phyloP scores from a whole-genome alignment of 1,140 invertebrate genomes.

The Aplysia californica region DNA sequence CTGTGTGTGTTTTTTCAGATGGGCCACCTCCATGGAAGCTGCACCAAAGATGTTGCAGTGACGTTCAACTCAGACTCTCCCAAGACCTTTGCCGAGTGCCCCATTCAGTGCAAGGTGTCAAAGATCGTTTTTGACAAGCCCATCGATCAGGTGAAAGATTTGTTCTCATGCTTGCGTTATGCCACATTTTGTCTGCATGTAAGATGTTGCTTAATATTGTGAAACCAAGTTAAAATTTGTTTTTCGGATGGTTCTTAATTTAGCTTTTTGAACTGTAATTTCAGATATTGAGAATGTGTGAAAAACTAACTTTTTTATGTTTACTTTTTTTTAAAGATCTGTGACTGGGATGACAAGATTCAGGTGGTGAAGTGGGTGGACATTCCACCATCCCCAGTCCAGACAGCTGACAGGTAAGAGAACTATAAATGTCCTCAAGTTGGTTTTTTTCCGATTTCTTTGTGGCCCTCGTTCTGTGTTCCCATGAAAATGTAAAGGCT shows the following conservation, averaged over 20 bases:
- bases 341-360: constrained; percentile 68
- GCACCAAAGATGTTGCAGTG: constrained; percentile 62
- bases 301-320: too few species aligned
- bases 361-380: constrained; percentile 66
- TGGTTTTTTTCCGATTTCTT: too few species aligned
- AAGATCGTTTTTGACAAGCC: constrained; percentile 66
- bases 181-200: neutral
- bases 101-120: constrained; percentile 55
- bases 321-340: too few species aligned
- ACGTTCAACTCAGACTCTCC: constrained; percentile 62
- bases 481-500: too few species aligned
- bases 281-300: too few species aligned
- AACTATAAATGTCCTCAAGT: too few species aligned
- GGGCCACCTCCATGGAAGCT: constrained; percentile 61
- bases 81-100: constrained; percentile 48
- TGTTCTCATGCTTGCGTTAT: neutral
- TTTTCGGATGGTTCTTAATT: too few species aligned
- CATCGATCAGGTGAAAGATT: constrained; percentile 48
- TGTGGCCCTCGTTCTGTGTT: too few species aligned
- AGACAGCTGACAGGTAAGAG: constrained; percentile 25
- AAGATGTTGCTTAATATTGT: too few species aligned
- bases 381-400: constrained; percentile 36
- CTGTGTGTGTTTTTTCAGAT: constrained; percentile 32
- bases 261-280: too few species aligned
- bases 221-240: too few species aligned